Base-by-base conservation (phyloP, 1,140 invertebrate genomes). In the Drosophila leontia region DNA sequence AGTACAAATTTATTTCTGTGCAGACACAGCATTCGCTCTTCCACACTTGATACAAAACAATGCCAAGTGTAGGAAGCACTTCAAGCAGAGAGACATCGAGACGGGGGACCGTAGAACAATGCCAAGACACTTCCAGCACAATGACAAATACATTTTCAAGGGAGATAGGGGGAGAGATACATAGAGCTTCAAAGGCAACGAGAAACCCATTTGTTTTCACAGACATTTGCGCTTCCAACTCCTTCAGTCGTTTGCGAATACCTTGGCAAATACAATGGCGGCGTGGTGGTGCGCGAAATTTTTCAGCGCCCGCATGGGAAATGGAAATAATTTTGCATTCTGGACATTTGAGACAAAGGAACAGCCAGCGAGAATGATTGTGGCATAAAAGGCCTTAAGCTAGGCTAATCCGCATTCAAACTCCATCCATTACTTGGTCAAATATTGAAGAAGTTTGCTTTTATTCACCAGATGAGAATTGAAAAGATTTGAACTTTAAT, bases 121-220 rank as follows among this genome's bases (percentile, higher is more conserved):
- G 74, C 80, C 71, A 75, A 75, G 61, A 78, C 93, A 94, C 84
- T 94, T 94, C 75, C 93, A 76, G 93, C 15, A 94, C 93, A 37
- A 93, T 95, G 71, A 87, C 71, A 81, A 77, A 78, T 81, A 95
- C 95, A 78, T 91, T 95, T 50, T 94, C 94, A 87, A 93, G 94
- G 78, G 93, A 34, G 50, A 51, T 32, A 17, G 15, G 12, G 6
- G 12, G 29, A 13, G 29, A 51, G 50, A 34, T 32, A 34, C n/a
- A 17, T 17, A 34, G 29, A 17, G 60, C 65, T 92, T 93, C 50
- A 93, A 94, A 71, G 91, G 91, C 71, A 58, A 45, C 41, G 32
- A 92, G 91, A 85, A 69, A 82, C 91, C 72, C 94, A 94, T 78
- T 64, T 93, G 17, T 83, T 74, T 70, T 78, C 64, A 44, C 56